Evolutionary conservation across 1,140 invertebrate species (phyloP).

Genomic region (Hyphantria cunea): DNA sequence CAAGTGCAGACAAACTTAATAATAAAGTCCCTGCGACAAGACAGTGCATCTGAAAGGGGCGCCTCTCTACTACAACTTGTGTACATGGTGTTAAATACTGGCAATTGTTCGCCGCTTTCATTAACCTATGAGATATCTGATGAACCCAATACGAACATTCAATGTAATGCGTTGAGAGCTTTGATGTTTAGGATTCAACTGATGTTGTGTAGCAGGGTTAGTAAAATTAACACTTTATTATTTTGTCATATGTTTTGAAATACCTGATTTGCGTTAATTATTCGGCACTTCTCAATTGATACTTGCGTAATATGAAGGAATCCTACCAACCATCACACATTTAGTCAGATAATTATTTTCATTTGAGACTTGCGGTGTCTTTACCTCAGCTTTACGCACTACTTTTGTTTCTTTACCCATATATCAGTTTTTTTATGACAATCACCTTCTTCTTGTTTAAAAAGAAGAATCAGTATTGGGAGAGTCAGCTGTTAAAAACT

Average conservation of each 20-base stretch:
- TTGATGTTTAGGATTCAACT: constrained; percentile 70
- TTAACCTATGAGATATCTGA: constrained; percentile 41
- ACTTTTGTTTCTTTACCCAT: too few species aligned
- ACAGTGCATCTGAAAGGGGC: constrained; percentile 53
- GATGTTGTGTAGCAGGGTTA: constrained; percentile 66
- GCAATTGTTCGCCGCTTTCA: constrained; percentile 48
- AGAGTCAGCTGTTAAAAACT: too few species aligned
- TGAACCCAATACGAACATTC: constrained; percentile 31
- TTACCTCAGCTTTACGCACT: too few species aligned
- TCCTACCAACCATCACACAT: too few species aligned
- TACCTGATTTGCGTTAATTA: too few species aligned
- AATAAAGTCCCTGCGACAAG: constrained; percentile 55
- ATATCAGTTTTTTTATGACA: too few species aligned
- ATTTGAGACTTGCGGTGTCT: too few species aligned
- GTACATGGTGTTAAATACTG: constrained; percentile 53
- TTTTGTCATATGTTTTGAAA: not conserved
- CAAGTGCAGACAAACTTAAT: constrained; percentile 60
- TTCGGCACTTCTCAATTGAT: too few species aligned
- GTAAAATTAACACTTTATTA: constrained; percentile 10
- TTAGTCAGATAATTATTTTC: too few species aligned
- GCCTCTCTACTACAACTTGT: constrained; percentile 57
- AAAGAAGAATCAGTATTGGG: too few species aligned
- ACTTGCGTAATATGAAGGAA: too few species aligned
- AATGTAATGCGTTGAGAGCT: constrained; percentile 56
- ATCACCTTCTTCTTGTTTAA: too few species aligned